phyloP scores from a whole-genome alignment of 2,888 invertebrate genomes.

The Philereme transversata region DNA sequence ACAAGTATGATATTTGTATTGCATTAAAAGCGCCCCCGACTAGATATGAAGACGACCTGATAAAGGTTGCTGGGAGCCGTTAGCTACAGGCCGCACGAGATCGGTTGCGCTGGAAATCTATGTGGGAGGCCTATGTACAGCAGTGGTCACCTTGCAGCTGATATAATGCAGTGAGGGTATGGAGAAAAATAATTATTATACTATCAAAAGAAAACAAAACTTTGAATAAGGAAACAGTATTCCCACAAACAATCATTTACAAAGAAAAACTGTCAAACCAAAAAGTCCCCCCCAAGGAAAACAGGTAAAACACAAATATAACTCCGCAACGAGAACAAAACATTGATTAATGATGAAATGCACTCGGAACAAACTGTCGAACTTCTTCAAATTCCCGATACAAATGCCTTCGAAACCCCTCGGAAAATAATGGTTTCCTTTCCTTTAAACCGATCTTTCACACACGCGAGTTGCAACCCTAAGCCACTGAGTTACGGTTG shows the following conservation, averaged over 20 bases:
- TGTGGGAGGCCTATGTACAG: too few relatives aligned
- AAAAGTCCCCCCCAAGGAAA: conserved; percentile 59
- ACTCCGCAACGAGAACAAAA: conserved; percentile 72
- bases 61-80: too few relatives aligned
- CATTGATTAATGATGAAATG: conserved; percentile 83
- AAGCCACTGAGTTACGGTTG: not conserved
- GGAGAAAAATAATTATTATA: too few relatives aligned
- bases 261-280: conserved; percentile 70
- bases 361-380: conserved; percentile 84
- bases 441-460: conserved; percentile 29
- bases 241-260: conserved; percentile 76
- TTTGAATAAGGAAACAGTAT: conserved; percentile 20
- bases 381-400: conserved; percentile 83
- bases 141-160: too few relatives aligned
- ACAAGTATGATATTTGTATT: too few relatives aligned
- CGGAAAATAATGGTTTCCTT: conserved; percentile 82
- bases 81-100: too few relatives aligned
- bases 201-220: too few relatives aligned
- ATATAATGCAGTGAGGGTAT: too few relatives aligned
- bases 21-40: too few relatives aligned
- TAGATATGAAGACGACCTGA: too few relatives aligned
- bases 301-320: conserved; percentile 78
- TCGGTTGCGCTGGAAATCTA: too few relatives aligned
- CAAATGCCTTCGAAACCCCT: conserved; percentile 79
- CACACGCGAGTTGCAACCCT: conserved; percentile 40